These are phyloP conservation scores for Helostoma temminkii DNA, from an alignment of 2,797 vertebrate species.

Conservation along the genomic window DNA sequence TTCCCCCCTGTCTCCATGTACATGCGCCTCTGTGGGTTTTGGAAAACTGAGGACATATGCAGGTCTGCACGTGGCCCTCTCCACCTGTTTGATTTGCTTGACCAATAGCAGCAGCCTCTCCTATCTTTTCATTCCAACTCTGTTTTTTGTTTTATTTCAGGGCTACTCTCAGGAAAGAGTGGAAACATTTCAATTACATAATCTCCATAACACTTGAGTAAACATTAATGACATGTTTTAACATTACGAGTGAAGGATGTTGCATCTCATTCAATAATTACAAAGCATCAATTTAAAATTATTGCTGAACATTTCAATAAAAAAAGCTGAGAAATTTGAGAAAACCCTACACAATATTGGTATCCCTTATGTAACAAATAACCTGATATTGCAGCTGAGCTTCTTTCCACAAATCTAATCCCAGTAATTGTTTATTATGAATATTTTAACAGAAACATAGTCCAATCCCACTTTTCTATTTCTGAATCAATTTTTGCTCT, in stretches of 20 bases:
- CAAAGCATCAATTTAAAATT: neutral
- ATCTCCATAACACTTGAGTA: slow-evolving; percentile 1
- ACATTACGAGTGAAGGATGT: neutral
- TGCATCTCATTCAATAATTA: neutral
- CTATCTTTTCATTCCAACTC: too few relatives aligned
- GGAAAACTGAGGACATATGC: slow-evolving; percentile 36
- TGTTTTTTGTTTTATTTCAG: neutral
- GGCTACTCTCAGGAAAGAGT: neutral
- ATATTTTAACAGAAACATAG: slow-evolving; percentile 2
- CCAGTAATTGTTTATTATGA: neutral
- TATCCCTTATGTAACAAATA: slow-evolving; percentile 3
- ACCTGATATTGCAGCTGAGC: slow-evolving; percentile 8
- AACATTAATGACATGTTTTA: slow-evolving; percentile 4
- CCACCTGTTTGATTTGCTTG: slow-evolving; percentile 14
- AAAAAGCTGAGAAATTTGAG: neutral
- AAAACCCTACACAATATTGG: neutral
- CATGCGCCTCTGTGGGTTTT: slow-evolving; percentile 14
- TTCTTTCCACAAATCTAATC: slow-evolving; percentile 3
- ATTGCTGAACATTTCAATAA: neutral
- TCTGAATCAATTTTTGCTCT: slow-evolving; percentile 23
- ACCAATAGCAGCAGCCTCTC: neutral
- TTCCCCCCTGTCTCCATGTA: slow-evolving; percentile 25
- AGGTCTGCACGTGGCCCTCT: slow-evolving; percentile 18
- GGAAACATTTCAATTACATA: slow-evolving; percentile 9
- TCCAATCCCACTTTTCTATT: slow-evolving; percentile 18